Evolutionary conservation across 2,797 vertebrate species (phyloP).

Genomic region (Chromobotia macracanthus): DNA sequence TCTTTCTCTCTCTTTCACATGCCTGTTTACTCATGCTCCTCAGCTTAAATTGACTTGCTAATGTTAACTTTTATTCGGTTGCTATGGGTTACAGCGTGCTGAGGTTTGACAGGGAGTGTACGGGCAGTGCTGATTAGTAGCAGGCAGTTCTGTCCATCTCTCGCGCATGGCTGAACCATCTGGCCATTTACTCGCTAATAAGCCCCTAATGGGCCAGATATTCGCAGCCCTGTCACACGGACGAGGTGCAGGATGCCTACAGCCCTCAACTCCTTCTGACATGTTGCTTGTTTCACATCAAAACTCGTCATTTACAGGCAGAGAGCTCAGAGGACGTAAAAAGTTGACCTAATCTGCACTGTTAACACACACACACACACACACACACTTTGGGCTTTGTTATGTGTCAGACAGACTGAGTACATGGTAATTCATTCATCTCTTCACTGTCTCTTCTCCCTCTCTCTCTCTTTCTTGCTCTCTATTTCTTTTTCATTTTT

Average conservation of each 20-base stretch:
- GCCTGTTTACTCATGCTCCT: slow-evolving; percentile 97
- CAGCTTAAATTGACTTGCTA: slow-evolving; percentile 99
- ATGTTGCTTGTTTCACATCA: slow-evolving; percentile 99
- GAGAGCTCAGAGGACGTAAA: slow-evolving; percentile 98
- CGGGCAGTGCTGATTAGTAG: slow-evolving; percentile 99
- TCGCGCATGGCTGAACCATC: slow-evolving; percentile 99
- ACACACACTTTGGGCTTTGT: slow-evolving; percentile 88
- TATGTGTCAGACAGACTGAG: slow-evolving; percentile 94
- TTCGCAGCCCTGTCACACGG: slow-evolving; percentile 99
- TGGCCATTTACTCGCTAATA: slow-evolving; percentile 99
- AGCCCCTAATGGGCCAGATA: slow-evolving; percentile 99
- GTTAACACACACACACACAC: slow-evolving; percentile 82
- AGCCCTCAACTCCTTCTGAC: slow-evolving; percentile 99
- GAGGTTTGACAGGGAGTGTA: slow-evolving; percentile 98
- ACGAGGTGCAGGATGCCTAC: slow-evolving; percentile 99
- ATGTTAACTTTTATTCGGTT: slow-evolving; percentile 99
- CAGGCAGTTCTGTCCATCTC: slow-evolving; percentile 99
- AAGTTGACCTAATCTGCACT: slow-evolving; percentile 99
- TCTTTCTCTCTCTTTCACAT: slow-evolving; percentile 74
- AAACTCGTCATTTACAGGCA: slow-evolving; percentile 99
- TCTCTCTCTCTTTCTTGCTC: slow-evolving; percentile 18
- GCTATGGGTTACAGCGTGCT: slow-evolving; percentile 99
- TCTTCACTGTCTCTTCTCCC: slow-evolving; percentile 74
- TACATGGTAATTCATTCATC: slow-evolving; percentile 99
- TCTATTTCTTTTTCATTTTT: slow-evolving; percentile 33